Evolutionary conservation across 1,140 invertebrate genomes (phyloP).

Genomic region (Drosophila repleta): DNA sequence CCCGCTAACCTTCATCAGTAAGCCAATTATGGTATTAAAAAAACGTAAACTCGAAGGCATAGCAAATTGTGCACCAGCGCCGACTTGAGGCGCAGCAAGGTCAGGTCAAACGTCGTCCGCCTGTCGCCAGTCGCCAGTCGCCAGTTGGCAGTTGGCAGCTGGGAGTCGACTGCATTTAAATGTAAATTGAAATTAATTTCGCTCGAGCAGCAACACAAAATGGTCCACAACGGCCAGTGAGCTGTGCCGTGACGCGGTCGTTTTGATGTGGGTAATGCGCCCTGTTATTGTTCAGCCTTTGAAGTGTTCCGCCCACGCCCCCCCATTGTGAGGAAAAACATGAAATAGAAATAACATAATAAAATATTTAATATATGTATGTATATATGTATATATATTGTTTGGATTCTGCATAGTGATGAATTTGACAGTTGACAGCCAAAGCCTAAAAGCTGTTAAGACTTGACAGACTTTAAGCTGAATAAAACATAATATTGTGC

Average conservation of each 20-base stretch:
- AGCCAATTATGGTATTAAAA: constrained; percentile 80
- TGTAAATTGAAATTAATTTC: constrained; percentile 81
- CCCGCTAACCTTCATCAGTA: constrained; percentile 72
- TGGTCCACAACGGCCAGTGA: constrained; percentile 42
- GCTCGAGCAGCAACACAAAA: constrained; percentile 49
- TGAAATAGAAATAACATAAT: constrained; percentile 4
- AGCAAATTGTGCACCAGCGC: constrained; percentile 45
- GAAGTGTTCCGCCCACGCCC: constrained; percentile 41
- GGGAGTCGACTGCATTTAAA: constrained; percentile 70
- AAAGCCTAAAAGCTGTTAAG: background rate
- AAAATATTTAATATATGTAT: background rate
- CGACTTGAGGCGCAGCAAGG: constrained; percentile 49
- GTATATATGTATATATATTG: background rate
- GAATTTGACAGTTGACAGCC: constrained; percentile 58
- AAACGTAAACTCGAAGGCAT: constrained; percentile 60
- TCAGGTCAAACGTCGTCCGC: constrained; percentile 59
- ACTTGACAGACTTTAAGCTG: background rate
- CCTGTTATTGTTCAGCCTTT: constrained; percentile 41
- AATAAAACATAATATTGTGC: background rate
- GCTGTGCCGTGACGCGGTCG: constrained; percentile 46
- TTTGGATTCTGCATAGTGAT: constrained; percentile 28
- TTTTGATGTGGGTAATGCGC: constrained; percentile 61
- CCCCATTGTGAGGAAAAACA: too few relatives aligned
- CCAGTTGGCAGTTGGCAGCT: background rate
- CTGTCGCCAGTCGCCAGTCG: constrained; percentile 48